Conservation (phyloP, 2,113 vertebrate species). For the Cephalopholis sonnerati region DNA sequence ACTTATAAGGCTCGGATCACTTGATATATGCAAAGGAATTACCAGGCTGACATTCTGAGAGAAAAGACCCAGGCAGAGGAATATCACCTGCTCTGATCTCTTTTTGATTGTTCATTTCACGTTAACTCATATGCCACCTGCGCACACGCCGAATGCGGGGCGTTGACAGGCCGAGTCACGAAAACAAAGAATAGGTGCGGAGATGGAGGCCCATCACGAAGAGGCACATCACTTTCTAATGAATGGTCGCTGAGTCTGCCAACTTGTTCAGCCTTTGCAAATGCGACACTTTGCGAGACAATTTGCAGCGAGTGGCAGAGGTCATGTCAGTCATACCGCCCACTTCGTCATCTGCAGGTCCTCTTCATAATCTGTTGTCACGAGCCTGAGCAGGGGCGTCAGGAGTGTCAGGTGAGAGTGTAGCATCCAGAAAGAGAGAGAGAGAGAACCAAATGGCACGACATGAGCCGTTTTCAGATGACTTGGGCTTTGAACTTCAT, state of each 20-base stretch:
- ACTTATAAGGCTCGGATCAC: constrained; percentile 52
- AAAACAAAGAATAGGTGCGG: constrained; percentile 30
- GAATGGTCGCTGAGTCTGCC: constrained; percentile 29
- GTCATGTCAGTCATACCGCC: constrained; percentile 45
- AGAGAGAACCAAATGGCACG: not conserved
- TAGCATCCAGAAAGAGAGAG: not conserved
- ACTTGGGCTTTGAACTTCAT: not conserved
- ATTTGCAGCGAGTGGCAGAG: constrained; percentile 50
- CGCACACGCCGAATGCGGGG: constrained; percentile 26
- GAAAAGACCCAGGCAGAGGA: constrained; percentile 51
- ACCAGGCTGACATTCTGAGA: constrained; percentile 70
- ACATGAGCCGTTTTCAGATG: constrained; percentile 11
- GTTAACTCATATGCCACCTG: constrained; percentile 71
- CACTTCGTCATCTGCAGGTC: not conserved
- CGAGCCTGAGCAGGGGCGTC: not conserved
- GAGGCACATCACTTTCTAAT: constrained; percentile 46
- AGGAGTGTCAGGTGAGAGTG: constrained; percentile 25
- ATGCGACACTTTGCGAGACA: constrained; percentile 59
- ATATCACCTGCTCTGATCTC: constrained; percentile 71
- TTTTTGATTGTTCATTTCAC: constrained; percentile 80
- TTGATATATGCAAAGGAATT: constrained; percentile 76
- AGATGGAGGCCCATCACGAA: constrained; percentile 43
- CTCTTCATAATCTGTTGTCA: constrained; percentile 51
- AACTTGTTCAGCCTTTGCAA: constrained; percentile 42
- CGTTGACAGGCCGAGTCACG: constrained; percentile 42